Evolutionary conservation across 30 jellyfish, hydroid and myxozoan genomes (phyloP).

Genomic region (Aurelia sp.): DNA sequence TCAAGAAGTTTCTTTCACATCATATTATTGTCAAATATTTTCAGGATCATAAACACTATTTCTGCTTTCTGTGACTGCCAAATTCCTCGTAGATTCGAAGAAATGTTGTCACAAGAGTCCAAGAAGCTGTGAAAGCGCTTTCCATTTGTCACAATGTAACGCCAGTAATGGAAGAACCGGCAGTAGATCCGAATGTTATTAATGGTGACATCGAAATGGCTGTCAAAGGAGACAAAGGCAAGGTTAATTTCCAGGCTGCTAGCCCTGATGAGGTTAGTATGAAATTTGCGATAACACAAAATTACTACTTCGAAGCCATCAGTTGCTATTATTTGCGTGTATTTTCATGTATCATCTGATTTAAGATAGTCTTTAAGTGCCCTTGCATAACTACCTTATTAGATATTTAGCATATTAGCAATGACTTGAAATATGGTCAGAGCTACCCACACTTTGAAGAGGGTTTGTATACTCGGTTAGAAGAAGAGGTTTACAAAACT

Average conservation of each 20-base stretch:
- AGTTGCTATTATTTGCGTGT: too few species aligned
- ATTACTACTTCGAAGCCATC: too few species aligned
- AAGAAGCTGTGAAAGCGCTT: slow-evolving; percentile 97
- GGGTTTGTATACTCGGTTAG: too few species aligned
- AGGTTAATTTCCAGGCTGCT: slow-evolving; percentile 90
- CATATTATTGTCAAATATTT: not conserved
- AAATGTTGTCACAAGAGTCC: slow-evolving; percentile 90
- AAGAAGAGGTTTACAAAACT: too few species aligned
- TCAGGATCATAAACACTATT: not conserved
- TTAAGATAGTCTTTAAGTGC: too few species aligned
- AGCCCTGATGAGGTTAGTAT: slow-evolving; percentile 94
- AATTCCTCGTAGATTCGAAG: slow-evolving; percentile 67
- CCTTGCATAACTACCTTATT: too few species aligned
- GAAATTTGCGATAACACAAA: too few species aligned
- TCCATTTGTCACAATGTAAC: slow-evolving; percentile 95
- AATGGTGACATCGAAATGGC: slow-evolving; percentile 87
- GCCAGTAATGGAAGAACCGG: slow-evolving; percentile 83
- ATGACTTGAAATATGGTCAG: too few species aligned
- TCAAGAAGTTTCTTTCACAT: not conserved
- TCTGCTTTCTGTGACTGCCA: too few species aligned
- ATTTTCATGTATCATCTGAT: too few species aligned
- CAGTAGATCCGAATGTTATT: slow-evolving; percentile 31
- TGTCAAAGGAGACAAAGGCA: slow-evolving; percentile 46
- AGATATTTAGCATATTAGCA: too few species aligned
- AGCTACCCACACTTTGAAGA: too few species aligned